Evolutionary conservation across 2,888 invertebrate genomes (phyloP), one percentile per base, ranked within the genome.

Genomic region (Parthenolecanium corni): DNA sequence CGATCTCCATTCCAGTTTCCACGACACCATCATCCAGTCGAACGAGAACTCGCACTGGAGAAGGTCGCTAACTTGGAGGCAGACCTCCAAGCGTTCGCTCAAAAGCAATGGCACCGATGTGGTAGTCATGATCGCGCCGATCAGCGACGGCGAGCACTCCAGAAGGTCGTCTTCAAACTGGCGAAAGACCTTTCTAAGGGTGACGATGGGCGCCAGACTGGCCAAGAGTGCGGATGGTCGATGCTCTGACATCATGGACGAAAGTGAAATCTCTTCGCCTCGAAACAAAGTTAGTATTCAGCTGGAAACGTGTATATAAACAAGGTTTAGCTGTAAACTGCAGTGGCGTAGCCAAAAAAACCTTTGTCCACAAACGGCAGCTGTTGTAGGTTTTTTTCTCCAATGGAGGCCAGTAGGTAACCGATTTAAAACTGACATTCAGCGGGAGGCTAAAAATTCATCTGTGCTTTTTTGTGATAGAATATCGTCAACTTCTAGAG

Each of bases 1-100:
- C 21, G 68, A 68, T 49, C 49, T 66, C 23, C 66, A 81, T 68
- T 78, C 82, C 67, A 80, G 81, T 73, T 75, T 83, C 71, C 80
- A n/a, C 79, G 63, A 64, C 36, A 51, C 51, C 47, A 47, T 53
- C 14, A 64, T 57, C 23, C 64, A 62, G 46, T 47, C 64, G 25
- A 23, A 65, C 36, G 65, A 63, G 6, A 64, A 47, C 25, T 24
- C 44, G 12, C 54, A 52, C 20, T 52, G 52, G 61, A 20, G 44
- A 12, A 21, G 52, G 16, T 21, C 54, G 11, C 20, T 64, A 3
- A 56, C 56, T 6, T 56, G 54, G 64, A 20, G 56, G 20, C 64
- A 54, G 20, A 20, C 31, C 24, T 51, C 51, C 14, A 56, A 40
- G 25, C 25, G 42, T 20, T 52, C 52, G 16, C 31, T 58, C 1